A percentile compares a stretch with the other conserved stretches of the same genome.
Conservation (phyloP, 2,113 vertebrate genomes). For the Toxotes jaculatrix region DNA sequence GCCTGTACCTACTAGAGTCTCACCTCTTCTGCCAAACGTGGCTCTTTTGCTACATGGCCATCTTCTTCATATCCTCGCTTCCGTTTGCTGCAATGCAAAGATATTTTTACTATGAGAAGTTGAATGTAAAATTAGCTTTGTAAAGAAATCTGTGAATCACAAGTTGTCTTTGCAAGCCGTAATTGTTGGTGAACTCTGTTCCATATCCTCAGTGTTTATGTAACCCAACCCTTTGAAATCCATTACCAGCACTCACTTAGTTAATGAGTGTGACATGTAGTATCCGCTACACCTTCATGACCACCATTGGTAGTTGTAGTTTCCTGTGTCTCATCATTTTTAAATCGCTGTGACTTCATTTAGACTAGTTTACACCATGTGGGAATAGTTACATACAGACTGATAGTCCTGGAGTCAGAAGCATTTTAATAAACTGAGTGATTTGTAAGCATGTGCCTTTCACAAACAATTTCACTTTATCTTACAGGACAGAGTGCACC, state of each 20-base stretch:
- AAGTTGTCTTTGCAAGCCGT: constrained; percentile 16
- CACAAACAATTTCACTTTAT: constrained; percentile 77
- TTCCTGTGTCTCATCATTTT: constrained; percentile 2
- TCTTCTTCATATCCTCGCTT: constrained; percentile 95
- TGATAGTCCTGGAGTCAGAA: not conserved
- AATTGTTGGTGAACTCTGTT: constrained; percentile 35
- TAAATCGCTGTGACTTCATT: constrained; percentile 23
- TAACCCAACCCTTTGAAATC: constrained; percentile 15
- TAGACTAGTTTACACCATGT: constrained; percentile 34
- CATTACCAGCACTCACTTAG: constrained; percentile 27
- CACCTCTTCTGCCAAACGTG: constrained; percentile 87
- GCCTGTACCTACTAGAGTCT: not conserved
- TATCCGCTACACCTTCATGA: constrained; percentile 41
- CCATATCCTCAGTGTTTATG: constrained; percentile 2
- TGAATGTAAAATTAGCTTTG: not conserved
- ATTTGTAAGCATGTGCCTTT: constrained; percentile 35
- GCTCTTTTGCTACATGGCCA: constrained; percentile 88
- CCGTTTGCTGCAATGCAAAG: constrained; percentile 87
- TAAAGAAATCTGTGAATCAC: not conserved
- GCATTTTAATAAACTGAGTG: constrained; percentile 9
- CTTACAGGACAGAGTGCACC: constrained; percentile 88
- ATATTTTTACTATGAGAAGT: not conserved
- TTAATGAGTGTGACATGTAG: constrained; percentile 24
- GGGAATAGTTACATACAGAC: not conserved
- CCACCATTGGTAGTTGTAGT: constrained; percentile 52